Conservation (phyloP, 2,797 vertebrate species). For the Gallinago nigripennis region DNA sequence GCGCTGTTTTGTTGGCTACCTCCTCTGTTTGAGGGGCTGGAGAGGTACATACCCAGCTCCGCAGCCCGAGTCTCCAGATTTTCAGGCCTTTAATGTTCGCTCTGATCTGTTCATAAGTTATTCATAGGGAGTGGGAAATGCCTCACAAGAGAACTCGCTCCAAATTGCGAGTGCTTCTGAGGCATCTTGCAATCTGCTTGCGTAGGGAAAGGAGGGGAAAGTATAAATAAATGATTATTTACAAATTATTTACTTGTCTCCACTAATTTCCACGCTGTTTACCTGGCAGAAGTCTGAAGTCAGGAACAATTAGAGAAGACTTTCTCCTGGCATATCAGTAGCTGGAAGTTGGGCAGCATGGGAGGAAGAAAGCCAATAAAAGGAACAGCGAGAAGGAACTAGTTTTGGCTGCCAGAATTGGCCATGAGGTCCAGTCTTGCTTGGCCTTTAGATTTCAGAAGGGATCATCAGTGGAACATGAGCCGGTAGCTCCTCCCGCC, state of each 20-base stretch:
- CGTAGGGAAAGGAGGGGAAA: constrained; percentile 42
- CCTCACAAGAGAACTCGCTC: constrained; percentile 36
- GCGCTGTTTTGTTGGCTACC: neutral
- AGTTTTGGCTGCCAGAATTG: neutral
- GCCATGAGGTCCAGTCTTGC: neutral
- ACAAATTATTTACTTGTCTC: constrained; percentile 70
- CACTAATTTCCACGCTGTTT: constrained; percentile 43
- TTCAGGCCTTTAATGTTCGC: constrained; percentile 50
- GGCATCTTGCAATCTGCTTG: constrained; percentile 45
- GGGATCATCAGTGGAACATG: rapidly evolving
- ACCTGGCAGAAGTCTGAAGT: constrained; percentile 40
- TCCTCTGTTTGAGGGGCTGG: neutral
- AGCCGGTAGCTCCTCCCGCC: neutral
- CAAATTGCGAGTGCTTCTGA: constrained; percentile 25
- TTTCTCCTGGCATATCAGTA: neutral
- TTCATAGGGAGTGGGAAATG: constrained; percentile 59
- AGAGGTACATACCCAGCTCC: neutral
- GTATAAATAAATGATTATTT: constrained; percentile 66
- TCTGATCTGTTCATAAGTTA: constrained; percentile 62
- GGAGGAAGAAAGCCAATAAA: neutral
- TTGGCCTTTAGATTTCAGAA: neutral
- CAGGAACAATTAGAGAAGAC: constrained; percentile 7
- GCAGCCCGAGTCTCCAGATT: neutral
- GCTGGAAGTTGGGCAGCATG: neutral
- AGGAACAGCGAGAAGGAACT: neutral